These are phyloP conservation scores for Echeneis naucrates DNA, from an alignment of 2,797 vertebrate species.

Conservation along the genomic window DNA sequence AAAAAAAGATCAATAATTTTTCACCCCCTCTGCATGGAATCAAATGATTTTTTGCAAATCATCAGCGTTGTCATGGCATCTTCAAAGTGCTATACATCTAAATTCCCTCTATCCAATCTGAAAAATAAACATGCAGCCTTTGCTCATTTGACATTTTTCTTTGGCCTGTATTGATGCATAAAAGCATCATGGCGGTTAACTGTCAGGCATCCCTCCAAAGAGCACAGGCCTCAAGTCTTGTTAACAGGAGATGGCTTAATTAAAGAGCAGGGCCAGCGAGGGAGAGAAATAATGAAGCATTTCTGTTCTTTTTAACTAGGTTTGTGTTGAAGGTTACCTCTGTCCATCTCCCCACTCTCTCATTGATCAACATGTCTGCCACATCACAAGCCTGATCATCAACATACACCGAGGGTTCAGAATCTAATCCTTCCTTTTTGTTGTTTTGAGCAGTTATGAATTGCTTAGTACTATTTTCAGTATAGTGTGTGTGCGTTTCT, in stretches of 20 bases:
- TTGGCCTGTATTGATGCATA: conserved; percentile 55
- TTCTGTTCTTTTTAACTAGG: conserved; percentile 47
- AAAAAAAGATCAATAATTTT: conserved; percentile 50
- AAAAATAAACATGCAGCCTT: conserved; percentile 51
- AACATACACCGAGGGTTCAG: not conserved
- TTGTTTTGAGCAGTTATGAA: not conserved
- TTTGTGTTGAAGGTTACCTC: conserved; percentile 32
- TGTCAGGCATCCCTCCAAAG: conserved; percentile 61
- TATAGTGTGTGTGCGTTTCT: no score
- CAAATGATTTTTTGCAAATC: conserved; percentile 13
- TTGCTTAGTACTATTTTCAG: no score
- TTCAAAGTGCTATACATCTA: conserved; percentile 47
- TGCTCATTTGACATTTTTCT: conserved; percentile 65
- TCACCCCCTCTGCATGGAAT: not conserved
- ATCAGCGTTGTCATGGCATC: conserved; percentile 19
- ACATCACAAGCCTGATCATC: conserved; percentile 6
- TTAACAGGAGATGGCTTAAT: conserved; percentile 72
- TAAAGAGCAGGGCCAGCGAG: conserved; percentile 49
- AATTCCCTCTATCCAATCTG: conserved; percentile 42
- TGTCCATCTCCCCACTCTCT: not conserved
- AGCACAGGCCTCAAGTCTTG: conserved; percentile 58
- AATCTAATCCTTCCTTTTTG: not conserved
- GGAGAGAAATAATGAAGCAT: conserved; percentile 56
- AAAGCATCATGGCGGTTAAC: conserved; percentile 69
- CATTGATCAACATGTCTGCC: conserved; percentile 46